Percentiles rank a stretch among this genome's conserved stretches.
These are phyloP conservation scores for Hybognathus amarus DNA, from an alignment of 2,797 vertebrate species.

Conservation along the genomic window DNA sequence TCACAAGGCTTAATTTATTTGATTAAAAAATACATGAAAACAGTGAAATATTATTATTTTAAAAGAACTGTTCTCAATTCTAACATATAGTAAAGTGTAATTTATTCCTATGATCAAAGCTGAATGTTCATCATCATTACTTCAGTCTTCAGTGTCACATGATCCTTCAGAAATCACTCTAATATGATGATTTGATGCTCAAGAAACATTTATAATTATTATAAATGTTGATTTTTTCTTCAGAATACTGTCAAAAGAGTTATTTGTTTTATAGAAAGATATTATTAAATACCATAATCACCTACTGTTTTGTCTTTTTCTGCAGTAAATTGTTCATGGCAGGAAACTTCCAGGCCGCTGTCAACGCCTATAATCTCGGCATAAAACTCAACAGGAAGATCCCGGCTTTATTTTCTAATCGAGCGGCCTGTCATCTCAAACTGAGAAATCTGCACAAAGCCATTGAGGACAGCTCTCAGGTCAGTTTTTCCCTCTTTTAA, in stretches of 20 bases:
- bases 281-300: background rate
- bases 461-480: conserved; percentile 90
- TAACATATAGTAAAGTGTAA: rapidly evolving
- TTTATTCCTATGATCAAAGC: too few relatives aligned
- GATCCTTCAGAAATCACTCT: too few relatives aligned
- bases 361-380: conserved; percentile 88
- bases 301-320: background rate
- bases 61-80: too few relatives aligned
- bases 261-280: background rate
- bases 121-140: too few relatives aligned
- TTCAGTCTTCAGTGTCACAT: too few relatives aligned
- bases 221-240: too few relatives aligned
- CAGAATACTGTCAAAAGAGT: too few relatives aligned
- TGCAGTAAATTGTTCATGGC: conserved; percentile 85
- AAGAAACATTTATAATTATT: background rate
- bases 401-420: conserved; percentile 87
- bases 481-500: conserved; percentile 60
- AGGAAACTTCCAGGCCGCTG: conserved; percentile 86
- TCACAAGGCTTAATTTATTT: background rate
- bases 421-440: conserved; percentile 94
- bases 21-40: background rate
- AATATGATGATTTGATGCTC: background rate
- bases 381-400: conserved; percentile 83
- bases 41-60: background rate
- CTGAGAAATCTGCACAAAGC: conserved; percentile 91